Evolutionary conservation across 2,797 vertebrate species (phyloP).

Genomic region (Lateolabrax maculatus): DNA sequence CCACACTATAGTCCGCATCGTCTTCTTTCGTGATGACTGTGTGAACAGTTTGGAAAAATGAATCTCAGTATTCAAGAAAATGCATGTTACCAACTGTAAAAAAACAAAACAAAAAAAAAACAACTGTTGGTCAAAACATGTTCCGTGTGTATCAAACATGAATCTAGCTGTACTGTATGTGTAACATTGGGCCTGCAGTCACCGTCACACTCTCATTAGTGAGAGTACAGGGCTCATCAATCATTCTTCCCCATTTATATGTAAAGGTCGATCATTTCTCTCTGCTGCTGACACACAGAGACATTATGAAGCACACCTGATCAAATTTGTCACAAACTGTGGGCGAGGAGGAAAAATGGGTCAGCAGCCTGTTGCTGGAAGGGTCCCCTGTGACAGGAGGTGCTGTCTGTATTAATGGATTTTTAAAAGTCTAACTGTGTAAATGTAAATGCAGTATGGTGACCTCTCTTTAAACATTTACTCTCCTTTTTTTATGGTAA

Average conservation of each 20-base stretch:
- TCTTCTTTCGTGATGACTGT: no score
- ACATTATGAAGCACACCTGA: conserved; percentile 50
- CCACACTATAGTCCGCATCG: no score
- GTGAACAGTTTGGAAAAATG: no score
- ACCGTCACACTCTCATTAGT: conserved; percentile 68
- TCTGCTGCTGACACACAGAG: conserved; percentile 32
- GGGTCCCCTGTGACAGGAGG: conserved; percentile 41
- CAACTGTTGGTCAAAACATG: conserved; percentile 1
- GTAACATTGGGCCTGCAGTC: conserved; percentile 50
- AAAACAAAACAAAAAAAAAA: conserved; percentile 3
- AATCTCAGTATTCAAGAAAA: no score
- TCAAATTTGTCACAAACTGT: conserved; percentile 66
- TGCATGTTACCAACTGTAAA: not conserved
- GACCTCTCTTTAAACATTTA: conserved; percentile 40
- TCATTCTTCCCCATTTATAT: conserved; percentile 57
- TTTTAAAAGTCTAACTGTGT: conserved; percentile 53
- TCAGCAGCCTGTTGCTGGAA: conserved; percentile 55
- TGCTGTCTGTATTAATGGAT: conserved; percentile 49
- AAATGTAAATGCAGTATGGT: conserved; percentile 40
- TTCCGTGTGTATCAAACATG: conserved; percentile 21
- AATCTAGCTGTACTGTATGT: conserved; percentile 13
- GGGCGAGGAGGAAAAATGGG: conserved; percentile 57
- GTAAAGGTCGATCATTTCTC: conserved; percentile 57
- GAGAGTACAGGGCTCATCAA: conserved; percentile 60
- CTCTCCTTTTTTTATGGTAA: conserved; percentile 23